These are phyloP conservation scores for Rhingia campestris DNA, from an alignment of 2,888 invertebrate genomes.

Conservation along the genomic window DNA sequence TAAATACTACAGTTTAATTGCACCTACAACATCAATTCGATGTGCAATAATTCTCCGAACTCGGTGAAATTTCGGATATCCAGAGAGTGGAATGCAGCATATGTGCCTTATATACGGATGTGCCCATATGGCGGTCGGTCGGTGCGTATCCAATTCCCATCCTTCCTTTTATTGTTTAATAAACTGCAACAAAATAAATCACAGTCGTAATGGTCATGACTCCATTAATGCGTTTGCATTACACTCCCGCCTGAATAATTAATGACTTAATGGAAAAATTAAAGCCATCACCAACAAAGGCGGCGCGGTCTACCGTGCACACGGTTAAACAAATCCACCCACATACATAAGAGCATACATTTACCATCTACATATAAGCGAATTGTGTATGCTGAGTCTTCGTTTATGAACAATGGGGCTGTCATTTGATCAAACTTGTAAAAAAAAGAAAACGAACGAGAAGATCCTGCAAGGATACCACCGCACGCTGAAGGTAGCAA, in stretches of 20 bases:
- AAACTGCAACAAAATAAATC: constrained; percentile 73
- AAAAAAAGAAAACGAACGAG: constrained; percentile 9
- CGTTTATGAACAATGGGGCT: constrained; percentile 18
- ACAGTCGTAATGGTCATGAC: constrained; percentile 72
- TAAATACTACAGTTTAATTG: constrained; percentile 66
- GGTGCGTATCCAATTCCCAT: constrained; percentile 2
- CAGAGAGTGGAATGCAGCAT: constrained; percentile 14
- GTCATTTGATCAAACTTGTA: neutral
- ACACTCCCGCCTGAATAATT: constrained; percentile 70
- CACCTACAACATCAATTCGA: constrained; percentile 70
- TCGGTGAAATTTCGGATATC: constrained; percentile 39
- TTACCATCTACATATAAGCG: neutral
- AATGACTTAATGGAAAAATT: constrained; percentile 74
- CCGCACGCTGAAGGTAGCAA: neutral
- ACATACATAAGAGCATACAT: neutral
- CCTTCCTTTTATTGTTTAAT: constrained; percentile 68
- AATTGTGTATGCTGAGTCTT: neutral
- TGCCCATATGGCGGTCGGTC: neutral
- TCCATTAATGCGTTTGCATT: constrained; percentile 71
- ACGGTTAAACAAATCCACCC: constrained; percentile 39
- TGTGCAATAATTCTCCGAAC: constrained; percentile 61
- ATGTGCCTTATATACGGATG: neutral
- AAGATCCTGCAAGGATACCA: constrained; percentile 26
- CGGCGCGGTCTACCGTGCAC: constrained; percentile 18
- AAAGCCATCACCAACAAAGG: constrained; percentile 56